Percentiles rank a stretch among this genome's conserved stretches.
These are phyloP conservation scores for Molothrus ater DNA, from an alignment of 2,797 vertebrate species.

Conservation along the genomic window DNA sequence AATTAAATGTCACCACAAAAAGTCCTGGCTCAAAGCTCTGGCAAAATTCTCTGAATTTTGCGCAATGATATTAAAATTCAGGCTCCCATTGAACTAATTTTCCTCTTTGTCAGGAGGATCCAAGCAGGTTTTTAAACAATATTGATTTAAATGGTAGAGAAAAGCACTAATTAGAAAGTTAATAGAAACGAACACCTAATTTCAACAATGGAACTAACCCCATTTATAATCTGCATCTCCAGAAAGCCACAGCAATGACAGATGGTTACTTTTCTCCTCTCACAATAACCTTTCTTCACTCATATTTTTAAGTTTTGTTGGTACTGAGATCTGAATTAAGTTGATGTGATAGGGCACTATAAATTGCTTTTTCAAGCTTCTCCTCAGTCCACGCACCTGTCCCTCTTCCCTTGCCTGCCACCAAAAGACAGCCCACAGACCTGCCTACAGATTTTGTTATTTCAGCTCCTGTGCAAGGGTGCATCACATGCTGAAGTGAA, in stretches of 20 bases:
- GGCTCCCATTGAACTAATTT: neutral
- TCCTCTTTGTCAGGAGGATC: neutral
- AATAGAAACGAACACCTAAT: neutral
- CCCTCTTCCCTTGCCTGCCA: neutral
- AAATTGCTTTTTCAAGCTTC: neutral
- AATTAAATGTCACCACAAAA: neutral
- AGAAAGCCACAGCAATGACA: neutral
- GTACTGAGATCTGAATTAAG: neutral
- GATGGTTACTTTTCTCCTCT: neutral
- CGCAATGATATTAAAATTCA: neutral
- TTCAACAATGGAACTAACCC: neutral
- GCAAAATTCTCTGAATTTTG: neutral
- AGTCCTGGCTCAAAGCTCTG: neutral
- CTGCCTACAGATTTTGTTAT: neutral
- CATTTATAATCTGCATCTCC: neutral
- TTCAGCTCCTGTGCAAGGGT: neutral
- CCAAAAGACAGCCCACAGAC: neutral
- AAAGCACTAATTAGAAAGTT: neutral
- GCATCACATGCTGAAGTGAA: neutral
- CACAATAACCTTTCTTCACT: neutral
- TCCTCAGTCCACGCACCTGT: neutral
- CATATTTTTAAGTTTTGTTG: neutral
- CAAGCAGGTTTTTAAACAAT: neutral
- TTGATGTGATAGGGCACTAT: neutral
- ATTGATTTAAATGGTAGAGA: neutral